phyloP scores from a whole-genome alignment of 1,140 invertebrate species.

The Alviniconcha marisindica region DNA sequence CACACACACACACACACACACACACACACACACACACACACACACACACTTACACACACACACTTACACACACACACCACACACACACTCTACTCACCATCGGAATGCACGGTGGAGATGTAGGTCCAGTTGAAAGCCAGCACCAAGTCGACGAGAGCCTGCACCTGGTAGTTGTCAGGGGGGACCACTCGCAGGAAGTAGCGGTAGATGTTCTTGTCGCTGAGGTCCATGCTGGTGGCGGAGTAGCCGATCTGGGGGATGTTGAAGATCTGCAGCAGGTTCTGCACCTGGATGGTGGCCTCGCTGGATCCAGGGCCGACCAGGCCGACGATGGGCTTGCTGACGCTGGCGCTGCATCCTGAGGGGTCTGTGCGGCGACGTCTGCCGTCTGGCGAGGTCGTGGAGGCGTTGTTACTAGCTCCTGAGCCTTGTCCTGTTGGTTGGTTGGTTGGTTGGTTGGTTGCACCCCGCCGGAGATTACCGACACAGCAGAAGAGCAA shows the following conservation, averaged over 20 bases:
- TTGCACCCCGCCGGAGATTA: neutral
- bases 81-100: slow-evolving; percentile 81
- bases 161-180: slow-evolving; percentile 88
- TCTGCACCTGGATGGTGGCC: slow-evolving; percentile 85
- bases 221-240: slow-evolving; percentile 86
- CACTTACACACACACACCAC: neutral
- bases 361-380: no score
- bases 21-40: slow-evolving; percentile 7
- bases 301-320: slow-evolving; percentile 84
- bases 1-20: neutral
- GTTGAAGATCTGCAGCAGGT: slow-evolving; percentile 87
- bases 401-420: neutral
- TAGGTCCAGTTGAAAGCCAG: slow-evolving; percentile 88
- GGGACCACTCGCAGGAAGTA: slow-evolving; percentile 90
- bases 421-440: neutral
- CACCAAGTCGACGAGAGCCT: slow-evolving; percentile 86
- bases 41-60: neutral
- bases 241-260: slow-evolving; percentile 91
- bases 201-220: slow-evolving; percentile 86
- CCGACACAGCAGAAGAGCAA: neutral
- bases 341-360: slow-evolving; percentile 44
- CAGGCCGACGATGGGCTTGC: slow-evolving; percentile 81
- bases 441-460: neutral
- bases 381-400: neutral
- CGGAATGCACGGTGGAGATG: slow-evolving; percentile 88